Conservation (phyloP, 1,140 invertebrate genomes). For the Brachionus koreanus region DNA sequence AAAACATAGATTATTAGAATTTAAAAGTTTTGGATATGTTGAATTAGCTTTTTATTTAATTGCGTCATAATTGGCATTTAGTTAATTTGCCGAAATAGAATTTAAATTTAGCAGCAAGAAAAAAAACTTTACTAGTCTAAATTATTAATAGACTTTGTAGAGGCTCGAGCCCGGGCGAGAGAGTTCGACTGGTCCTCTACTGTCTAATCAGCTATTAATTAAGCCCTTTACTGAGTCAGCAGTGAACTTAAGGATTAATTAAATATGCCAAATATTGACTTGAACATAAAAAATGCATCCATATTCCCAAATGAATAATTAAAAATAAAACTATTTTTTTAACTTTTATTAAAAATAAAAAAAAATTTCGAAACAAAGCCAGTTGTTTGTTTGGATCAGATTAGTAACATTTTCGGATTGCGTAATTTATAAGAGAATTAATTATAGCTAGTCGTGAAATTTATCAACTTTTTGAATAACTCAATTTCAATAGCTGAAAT, state of each 20-base stretch:
- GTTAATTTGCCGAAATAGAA: not conserved
- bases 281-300: not conserved
- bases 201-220: not conserved
- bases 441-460: slow-evolving; percentile 18
- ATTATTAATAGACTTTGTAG: not conserved
- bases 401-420: not conserved
- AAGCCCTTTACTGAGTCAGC: not conserved
- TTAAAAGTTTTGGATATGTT: slow-evolving; percentile 4
- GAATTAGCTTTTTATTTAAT: not conserved
- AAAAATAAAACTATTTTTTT: slow-evolving; percentile 21
- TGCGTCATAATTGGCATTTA: slow-evolving; percentile 1
- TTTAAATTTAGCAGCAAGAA: not conserved
- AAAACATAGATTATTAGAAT: not conserved
- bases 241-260: slow-evolving; percentile 1
- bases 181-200: not conserved
- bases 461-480: slow-evolving; percentile 37
- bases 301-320: slow-evolving; percentile 5
- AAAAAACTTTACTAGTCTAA: not conserved
- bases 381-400: not conserved
- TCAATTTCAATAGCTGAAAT: not conserved
- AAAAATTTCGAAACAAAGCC: not conserved
- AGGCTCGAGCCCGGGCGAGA: not conserved
- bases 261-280: not conserved
- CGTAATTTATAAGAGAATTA: slow-evolving; percentile 5
- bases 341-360: slow-evolving; percentile 17